Conservation (phyloP, 1,140 invertebrate species). For the Meloidogyne floridensis region DNA sequence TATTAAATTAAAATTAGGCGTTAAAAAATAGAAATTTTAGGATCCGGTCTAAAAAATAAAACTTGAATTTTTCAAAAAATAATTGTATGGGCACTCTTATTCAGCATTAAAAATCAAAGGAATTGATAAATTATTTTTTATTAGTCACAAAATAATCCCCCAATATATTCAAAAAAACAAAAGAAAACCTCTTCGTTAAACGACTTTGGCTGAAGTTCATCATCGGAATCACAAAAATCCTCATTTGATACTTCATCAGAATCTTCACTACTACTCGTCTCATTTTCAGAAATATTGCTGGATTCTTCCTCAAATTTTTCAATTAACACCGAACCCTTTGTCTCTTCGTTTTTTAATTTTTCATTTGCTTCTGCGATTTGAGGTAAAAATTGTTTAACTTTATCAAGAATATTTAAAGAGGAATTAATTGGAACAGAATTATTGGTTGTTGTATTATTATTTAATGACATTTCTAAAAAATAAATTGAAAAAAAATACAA, state of each 20-base stretch:
- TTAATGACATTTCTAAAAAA: neutral
- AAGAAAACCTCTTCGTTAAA: neutral
- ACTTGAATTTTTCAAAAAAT: too few relatives aligned
- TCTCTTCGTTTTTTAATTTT: neutral
- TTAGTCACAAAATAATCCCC: too few relatives aligned
- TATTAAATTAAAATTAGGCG: too few relatives aligned
- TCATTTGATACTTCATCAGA: neutral
- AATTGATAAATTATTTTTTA: too few relatives aligned
- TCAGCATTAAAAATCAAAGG: too few relatives aligned
- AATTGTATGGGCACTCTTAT: too few relatives aligned
- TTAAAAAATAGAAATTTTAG: too few relatives aligned
- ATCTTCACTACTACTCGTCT: neutral
- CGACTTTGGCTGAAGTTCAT: neutral
- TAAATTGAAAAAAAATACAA: neutral
- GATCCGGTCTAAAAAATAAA: too few relatives aligned
- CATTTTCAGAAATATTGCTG: neutral
- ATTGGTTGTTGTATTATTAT: neutral
- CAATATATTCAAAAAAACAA: neutral
- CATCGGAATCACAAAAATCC: neutral
- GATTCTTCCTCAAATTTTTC: neutral
- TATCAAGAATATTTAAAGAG: neutral
- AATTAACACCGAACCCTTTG: neutral
- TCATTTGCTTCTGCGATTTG: constrained; percentile 1
- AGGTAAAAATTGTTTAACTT: constrained; percentile 3
- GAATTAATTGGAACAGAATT: neutral